phyloP scores from a whole-genome alignment of 2,113 vertebrate species.

The Oenanthe melanoleuca region DNA sequence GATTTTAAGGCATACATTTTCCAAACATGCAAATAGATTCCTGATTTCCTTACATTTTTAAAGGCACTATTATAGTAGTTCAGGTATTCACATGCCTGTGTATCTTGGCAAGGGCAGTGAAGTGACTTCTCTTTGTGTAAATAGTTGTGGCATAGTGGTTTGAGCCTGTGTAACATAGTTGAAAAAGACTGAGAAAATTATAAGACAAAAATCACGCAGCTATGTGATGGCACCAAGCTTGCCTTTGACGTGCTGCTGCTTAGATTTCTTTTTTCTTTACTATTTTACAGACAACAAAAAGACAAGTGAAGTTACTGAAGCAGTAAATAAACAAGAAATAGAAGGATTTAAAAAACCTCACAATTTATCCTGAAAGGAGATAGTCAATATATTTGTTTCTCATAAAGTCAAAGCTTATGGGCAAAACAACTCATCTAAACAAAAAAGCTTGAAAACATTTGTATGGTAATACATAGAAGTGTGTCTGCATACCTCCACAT shows the following conservation, averaged over 20 bases:
- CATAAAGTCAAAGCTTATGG: not conserved
- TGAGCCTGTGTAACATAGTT: not conserved
- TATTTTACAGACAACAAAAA: not conserved
- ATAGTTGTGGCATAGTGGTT: not conserved
- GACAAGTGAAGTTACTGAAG: not conserved
- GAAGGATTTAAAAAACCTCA: not conserved
- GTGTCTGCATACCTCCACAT: not conserved
- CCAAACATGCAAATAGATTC: not conserved
- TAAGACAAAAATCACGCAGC: not conserved
- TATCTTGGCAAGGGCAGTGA: too few species aligned
- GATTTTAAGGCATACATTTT: not conserved
- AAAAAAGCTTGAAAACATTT: not conserved
- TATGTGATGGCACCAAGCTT: not conserved
- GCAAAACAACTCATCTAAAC: not conserved
- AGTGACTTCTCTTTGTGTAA: not conserved
- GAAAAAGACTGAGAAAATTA: not conserved
- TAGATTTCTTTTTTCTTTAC: not conserved
- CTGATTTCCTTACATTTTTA: not conserved
- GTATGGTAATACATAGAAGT: not conserved
- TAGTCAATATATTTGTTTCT: not conserved
- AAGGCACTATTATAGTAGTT: not conserved
- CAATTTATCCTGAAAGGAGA: not conserved
- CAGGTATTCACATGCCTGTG: fast-evolving
- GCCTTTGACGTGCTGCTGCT: not conserved
- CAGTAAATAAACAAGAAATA: not conserved